Percentiles rank a stretch among this genome's conserved stretches.
Evolutionary conservation across 1,140 invertebrate genomes (phyloP).

Genomic region (Trissolcus basalis): DNA sequence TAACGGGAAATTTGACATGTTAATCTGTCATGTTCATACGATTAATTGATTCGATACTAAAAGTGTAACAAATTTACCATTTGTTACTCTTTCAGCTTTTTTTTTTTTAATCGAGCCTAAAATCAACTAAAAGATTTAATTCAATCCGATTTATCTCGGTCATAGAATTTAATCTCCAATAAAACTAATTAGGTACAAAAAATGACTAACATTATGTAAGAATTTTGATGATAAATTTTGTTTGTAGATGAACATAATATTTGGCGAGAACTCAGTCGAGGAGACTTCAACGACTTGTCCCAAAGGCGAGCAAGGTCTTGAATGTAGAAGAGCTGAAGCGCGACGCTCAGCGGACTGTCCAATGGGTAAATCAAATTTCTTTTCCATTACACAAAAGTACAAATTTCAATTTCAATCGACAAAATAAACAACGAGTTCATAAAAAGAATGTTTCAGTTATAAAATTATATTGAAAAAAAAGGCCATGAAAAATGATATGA

Average conservation of each 20-base stretch:
- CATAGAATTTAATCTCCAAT: neutral
- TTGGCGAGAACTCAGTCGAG: conserved; percentile 70
- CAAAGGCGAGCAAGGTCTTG: conserved; percentile 73
- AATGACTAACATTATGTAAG: too few relatives aligned
- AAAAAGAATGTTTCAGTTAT: too few relatives aligned
- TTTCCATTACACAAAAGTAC: too few relatives aligned
- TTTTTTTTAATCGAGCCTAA: neutral
- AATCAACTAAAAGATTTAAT: too few relatives aligned
- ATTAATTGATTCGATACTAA: too few relatives aligned
- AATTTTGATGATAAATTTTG: conserved; percentile 12
- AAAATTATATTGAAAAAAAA: too few relatives aligned
- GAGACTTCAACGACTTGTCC: conserved; percentile 69
- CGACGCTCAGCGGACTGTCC: conserved; percentile 74
- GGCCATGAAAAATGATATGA: too few relatives aligned
- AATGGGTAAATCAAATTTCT: conserved; percentile 64
- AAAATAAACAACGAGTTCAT: neutral
- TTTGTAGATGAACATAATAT: conserved; percentile 69
- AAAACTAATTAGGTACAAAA: too few relatives aligned
- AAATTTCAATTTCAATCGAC: neutral
- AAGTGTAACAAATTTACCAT: too few relatives aligned
- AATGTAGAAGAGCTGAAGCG: conserved; percentile 73
- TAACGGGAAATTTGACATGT: too few relatives aligned
- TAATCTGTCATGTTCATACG: too few relatives aligned
- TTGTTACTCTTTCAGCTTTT: neutral
- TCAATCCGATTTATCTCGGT: too few relatives aligned